A percentile compares a stretch with the other conserved stretches of the same genome.
Conservation (phyloP, 2,888 invertebrate genomes). For the Xiphydria camelus region DNA sequence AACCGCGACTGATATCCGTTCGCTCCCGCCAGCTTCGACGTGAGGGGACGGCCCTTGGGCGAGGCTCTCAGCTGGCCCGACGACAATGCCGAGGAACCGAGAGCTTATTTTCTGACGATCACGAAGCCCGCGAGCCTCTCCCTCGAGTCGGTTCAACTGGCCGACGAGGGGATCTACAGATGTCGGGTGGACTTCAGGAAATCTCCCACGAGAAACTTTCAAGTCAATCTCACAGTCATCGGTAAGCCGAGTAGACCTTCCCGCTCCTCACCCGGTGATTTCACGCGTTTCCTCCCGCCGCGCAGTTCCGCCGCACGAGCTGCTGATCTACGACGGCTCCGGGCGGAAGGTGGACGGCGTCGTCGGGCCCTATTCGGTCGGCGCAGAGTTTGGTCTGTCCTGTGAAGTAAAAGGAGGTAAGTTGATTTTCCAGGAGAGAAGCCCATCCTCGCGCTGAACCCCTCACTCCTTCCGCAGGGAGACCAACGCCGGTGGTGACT, state of each 20-base stretch:
- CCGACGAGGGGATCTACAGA: constrained; percentile 58
- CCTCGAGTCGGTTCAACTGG: constrained; percentile 58
- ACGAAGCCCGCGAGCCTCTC: constrained; percentile 58
- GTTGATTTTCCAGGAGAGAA: constrained; percentile 19
- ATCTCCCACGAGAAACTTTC: constrained; percentile 62
- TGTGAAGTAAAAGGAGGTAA: constrained; percentile 63
- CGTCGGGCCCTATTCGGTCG: constrained; percentile 59
- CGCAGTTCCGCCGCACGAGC: constrained; percentile 59
- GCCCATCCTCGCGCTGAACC: too few relatives aligned
- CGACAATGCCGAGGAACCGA: constrained; percentile 58
- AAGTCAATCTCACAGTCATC: constrained; percentile 63
- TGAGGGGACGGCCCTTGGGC: constrained; percentile 59
- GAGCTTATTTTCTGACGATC: constrained; percentile 62
- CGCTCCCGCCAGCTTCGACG: constrained; percentile 57
- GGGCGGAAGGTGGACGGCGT: constrained; percentile 58
- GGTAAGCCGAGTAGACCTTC: constrained; percentile 49
- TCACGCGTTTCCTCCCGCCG: too few relatives aligned
- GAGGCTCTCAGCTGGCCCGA: constrained; percentile 61
- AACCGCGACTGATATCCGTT: too few relatives aligned
- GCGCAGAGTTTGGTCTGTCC: constrained; percentile 56
- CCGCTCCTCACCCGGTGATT: neutral
- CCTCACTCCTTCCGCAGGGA: too few relatives aligned
- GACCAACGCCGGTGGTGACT: constrained; percentile 81
- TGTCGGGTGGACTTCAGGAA: constrained; percentile 63
- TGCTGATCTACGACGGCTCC: constrained; percentile 57